Conservation (phyloP, 2,113 vertebrate species). For the Entomyzon cyanotis region DNA sequence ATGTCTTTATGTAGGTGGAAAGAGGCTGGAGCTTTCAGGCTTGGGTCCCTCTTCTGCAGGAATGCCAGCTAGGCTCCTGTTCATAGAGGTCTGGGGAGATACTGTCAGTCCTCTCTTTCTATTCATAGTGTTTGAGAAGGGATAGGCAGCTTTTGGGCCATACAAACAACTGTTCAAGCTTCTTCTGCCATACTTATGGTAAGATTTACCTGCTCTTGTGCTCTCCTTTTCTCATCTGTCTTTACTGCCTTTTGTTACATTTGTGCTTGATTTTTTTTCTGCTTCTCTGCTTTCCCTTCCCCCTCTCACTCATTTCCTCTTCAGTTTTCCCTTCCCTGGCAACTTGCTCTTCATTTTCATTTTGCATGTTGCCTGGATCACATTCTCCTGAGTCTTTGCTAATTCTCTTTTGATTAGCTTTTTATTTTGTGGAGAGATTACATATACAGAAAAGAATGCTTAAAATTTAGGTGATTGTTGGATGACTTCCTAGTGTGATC, state of each 20-base stretch:
- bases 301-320: not conserved
- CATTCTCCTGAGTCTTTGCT: not conserved
- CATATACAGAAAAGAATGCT: constrained; percentile 1
- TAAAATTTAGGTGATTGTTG: not conserved
- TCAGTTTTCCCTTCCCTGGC: not conserved
- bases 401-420: constrained; percentile 24
- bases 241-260: not conserved
- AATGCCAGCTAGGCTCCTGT: not conserved
- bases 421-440: not conserved
- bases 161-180: not conserved
- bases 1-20: not conserved
- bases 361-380: not conserved
- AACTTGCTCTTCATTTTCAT: not conserved
- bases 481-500: not conserved
- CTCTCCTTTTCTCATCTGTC: not conserved
- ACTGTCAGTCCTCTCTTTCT: not conserved
- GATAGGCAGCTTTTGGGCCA: not conserved
- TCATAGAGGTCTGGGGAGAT: not conserved
- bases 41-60: not conserved
- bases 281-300: not conserved
- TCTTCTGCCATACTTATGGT: not conserved
- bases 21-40: not conserved
- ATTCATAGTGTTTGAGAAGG: not conserved
- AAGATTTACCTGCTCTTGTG: not conserved
- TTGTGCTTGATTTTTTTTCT: not conserved